Conservation (phyloP, 2,113 vertebrate species). For the Neodontobutis hainanensis region DNA sequence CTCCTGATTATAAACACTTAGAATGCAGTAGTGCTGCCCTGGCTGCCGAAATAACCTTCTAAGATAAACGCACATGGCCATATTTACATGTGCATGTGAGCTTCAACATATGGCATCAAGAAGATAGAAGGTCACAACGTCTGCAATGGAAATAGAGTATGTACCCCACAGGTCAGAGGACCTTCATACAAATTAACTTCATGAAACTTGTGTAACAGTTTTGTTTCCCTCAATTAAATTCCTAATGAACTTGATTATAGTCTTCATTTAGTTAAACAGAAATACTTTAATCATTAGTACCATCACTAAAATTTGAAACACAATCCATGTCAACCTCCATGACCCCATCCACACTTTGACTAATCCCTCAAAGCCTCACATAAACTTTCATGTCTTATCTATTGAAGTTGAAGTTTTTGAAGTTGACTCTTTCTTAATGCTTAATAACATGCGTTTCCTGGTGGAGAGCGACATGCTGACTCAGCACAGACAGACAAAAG, state of each 20-base stretch:
- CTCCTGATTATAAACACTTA: slow-evolving; percentile 32
- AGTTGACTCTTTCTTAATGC: slow-evolving; percentile 54
- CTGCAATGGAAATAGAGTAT: not conserved
- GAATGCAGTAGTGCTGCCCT: slow-evolving; percentile 21
- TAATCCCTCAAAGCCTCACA: slow-evolving; percentile 57
- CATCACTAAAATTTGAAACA: slow-evolving; percentile 18
- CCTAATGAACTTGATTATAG: not conserved
- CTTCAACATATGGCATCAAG: slow-evolving; percentile 14
- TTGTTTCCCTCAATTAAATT: slow-evolving; percentile 2
- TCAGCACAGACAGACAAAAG: slow-evolving; percentile 70
- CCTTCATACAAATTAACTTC: not conserved
- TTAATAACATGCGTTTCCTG: slow-evolving; percentile 57
- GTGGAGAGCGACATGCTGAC: slow-evolving; percentile 59
- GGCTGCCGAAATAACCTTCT: slow-evolving; percentile 31
- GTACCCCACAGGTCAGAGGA: slow-evolving; percentile 7
- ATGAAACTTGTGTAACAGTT: slow-evolving; percentile 4
- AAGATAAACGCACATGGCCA: slow-evolving; percentile 8
- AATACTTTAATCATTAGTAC: slow-evolving; percentile 21
- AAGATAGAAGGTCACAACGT: slow-evolving; percentile 5
- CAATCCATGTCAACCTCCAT: slow-evolving; percentile 6
- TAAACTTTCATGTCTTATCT: slow-evolving; percentile 70
- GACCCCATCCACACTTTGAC: slow-evolving; percentile 20
- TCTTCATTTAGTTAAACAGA: slow-evolving; percentile 17
- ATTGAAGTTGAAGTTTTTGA: slow-evolving; percentile 26
- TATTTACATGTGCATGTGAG: slow-evolving; percentile 18